Evolutionary conservation across 2,797 vertebrate species (phyloP), one percentile per base, ranked within the genome.

Genomic region (Rhinella marina): DNA sequence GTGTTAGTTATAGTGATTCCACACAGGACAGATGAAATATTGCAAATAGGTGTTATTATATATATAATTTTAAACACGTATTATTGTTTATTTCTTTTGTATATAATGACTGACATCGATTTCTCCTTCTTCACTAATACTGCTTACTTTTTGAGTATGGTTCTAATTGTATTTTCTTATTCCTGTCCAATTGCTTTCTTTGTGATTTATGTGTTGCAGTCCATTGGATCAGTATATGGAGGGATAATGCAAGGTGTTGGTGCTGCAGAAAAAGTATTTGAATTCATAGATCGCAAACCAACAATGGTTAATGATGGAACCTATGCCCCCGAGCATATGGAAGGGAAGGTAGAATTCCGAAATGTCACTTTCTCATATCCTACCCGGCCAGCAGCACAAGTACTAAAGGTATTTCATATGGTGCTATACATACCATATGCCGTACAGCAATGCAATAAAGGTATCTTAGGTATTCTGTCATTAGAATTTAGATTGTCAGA

Each of bases 191-290:
- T 79, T 54, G n/a, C 27, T 21, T 25, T 32, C 11, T 23, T 64
- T 29, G 27, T 62, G 1, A 41, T 41, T 21, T 73, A 10, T 81
- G 52, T 82, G 70, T 90, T 85, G 5, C 94, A 99, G 98, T 97
- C 92, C 0, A 94, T 99, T 0, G 96, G 97, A 32, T 97, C 97
- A 0, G 97, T 98, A 79, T 99, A 98, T 93, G 97, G 97, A 0
- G 98, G 97, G 79, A 95, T 99, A 85, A 99, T 99, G 98, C 97
- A 99, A 91, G 98, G 98, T 0, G 97, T 98, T 0, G 98, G 98
- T 13, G 97, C 97, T 0, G 97, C 98, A 0, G 98, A 99, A 94
- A 99, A 99, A 91, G 97, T 99, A 52, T 98, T 99, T 0, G 97
- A 99, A 93, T 98, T 98, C 92, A 96, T 99, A 0, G 97, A 99